Base-by-base conservation (phyloP, 2,113 vertebrate genomes). In the Bos javanicus region DNA sequence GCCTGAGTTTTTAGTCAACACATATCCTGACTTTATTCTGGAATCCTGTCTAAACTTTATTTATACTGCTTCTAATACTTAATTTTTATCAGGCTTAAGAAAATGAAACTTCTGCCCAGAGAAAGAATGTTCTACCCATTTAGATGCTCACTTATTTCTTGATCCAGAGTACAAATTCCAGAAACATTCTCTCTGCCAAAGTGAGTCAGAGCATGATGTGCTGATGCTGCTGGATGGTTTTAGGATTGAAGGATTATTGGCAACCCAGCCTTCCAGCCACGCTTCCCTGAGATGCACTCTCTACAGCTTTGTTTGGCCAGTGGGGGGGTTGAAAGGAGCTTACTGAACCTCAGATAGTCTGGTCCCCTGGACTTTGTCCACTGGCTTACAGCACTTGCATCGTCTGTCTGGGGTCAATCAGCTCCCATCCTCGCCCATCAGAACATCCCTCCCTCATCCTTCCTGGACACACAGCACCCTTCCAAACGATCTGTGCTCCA, bases 251-350 rank as follows among this genome's bases (percentile, higher is more conserved):
- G 82, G 7, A 54, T 59, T 60, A 43, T 26, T 33, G 19, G 13
- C 62, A 28, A 17, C 46, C 9, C 59, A 5, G 7, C 23, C 14
- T 21, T 2, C 23, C n/a, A 28, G 17, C 2, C 3, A 0, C 4
- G 2, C 33, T 25, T 82, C 76, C 52, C 57, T n/a, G 25, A 59
- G 54, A 52, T 8, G 33, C 50, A 19, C 36, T 48, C 39, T 36
- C 28, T 33, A 26, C n/a, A 54, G 6, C 39, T 71, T 48, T 30
- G 11, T 84, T 59, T 84, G 30, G 4, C 30, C 56, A 59, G 4
- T 3, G 6, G 17, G 8, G 4, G 9, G 0, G 54, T 6, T 15
- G 52, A 88, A 39, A 86, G 56, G 62, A 50, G 5, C 2, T 80
- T 23, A 6, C 62, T 56, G 46, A 43, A 13, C 10, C 19, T 59